Conservation (phyloP, 2,888 invertebrate genomes). For the Eupithecia exiguata region DNA sequence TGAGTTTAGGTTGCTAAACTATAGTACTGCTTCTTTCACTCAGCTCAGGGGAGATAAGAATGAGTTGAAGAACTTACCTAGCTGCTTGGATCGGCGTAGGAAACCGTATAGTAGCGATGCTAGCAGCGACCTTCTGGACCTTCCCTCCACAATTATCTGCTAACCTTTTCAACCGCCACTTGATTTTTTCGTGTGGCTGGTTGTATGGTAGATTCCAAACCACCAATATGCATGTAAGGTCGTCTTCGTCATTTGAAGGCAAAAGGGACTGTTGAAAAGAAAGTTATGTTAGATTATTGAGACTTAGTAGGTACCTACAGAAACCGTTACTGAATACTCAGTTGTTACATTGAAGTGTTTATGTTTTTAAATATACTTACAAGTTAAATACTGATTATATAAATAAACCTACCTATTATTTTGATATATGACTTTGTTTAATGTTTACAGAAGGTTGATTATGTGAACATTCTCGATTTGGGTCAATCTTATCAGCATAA, state of each 20-base stretch:
- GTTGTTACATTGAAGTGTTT: background rate
- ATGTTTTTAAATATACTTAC: background rate
- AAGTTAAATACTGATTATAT: background rate
- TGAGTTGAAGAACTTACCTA: slow-evolving; percentile 77
- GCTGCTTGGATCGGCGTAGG: slow-evolving; percentile 87
- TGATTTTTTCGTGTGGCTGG: slow-evolving; percentile 82
- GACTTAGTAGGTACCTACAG: background rate
- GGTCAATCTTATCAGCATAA: background rate
- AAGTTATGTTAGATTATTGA: slow-evolving; percentile 6
- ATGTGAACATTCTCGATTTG: background rate
- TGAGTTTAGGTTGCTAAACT: background rate
- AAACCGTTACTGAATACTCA: background rate
- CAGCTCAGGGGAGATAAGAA: background rate
- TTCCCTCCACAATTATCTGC: slow-evolving; percentile 93
- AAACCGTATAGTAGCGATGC: slow-evolving; percentile 88
- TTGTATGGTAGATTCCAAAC: slow-evolving; percentile 78
- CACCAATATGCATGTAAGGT: slow-evolving; percentile 84
- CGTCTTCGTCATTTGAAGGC: slow-evolving; percentile 67
- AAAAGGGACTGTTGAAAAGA: slow-evolving; percentile 50
- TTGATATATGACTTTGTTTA: background rate
- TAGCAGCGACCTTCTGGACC: slow-evolving; percentile 85
- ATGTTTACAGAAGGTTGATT: background rate
- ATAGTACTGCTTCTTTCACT: background rate
- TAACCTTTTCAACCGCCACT: slow-evolving; percentile 86
- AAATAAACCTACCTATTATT: too few species aligned